Base-by-base conservation (phyloP, 2,113 vertebrate species). In the Gymnorhina tibicen region DNA sequence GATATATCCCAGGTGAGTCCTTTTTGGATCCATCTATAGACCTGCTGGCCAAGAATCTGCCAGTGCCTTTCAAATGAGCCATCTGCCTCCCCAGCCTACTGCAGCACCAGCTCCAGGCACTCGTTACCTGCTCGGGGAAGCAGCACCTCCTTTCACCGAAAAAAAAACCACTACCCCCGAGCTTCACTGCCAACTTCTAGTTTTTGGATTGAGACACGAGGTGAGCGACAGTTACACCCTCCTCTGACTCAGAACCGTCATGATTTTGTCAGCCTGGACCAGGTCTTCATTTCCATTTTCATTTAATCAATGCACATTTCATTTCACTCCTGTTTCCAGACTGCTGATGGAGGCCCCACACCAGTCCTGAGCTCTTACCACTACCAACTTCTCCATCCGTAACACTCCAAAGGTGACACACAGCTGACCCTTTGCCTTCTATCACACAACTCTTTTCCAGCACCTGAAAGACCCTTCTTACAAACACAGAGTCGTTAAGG, bases 41-140 rank as follows among this genome's bases (percentile, higher is more conserved):
- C 9, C 39, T 69, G 39, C 73, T 50, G 41, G 63, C 22, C 68
- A 77, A 52, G 64, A 77, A 77, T 26, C 41, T 60, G 17, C 52
- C 50, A 50, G 42, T 28, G 39, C 20, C 49, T 84, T 84, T 46
- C 67, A n/a, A 23, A 86, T 2, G 4, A 86, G n/a, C n/a, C 56
- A 53, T 27, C 56, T 70, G 52, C 56, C 66, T 58, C 84, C 66
- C 35, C n/a, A 82, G 17, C 26, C 39, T n/a, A 26, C 37, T 22
- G 67, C 5, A 2, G 58, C 67, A 79, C n/a, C 50, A 63, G 53
- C 9, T 58, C 21, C 27, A 42, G 19, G 16, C 37, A 22, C 33
- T 24, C 1, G 1, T 28, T 19, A 22, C 42, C 62, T 58, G 37
- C n/a, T 23, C 0, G 0, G 37, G 20, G 16, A 70, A 55, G 52